Percentiles rank a stretch among this genome's conserved stretches.
Evolutionary conservation across 2,888 invertebrate genomes (phyloP).

Genomic region (Frankliniella fusca): DNA sequence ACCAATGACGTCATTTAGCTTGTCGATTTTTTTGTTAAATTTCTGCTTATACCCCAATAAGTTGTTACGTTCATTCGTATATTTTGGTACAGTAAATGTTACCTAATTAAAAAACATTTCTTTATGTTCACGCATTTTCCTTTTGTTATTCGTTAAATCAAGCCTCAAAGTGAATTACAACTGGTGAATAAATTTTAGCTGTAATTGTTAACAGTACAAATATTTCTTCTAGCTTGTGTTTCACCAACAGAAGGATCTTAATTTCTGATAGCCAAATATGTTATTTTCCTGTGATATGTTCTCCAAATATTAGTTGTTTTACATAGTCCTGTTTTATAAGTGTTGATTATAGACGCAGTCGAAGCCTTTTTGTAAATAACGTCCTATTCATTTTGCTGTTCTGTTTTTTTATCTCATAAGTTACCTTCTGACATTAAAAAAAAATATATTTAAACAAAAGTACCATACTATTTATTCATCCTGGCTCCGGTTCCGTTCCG

Average conservation of each 20-base stretch:
- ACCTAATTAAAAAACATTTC: background rate
- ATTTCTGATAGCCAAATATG: constrained; percentile 20
- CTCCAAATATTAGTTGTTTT: constrained; percentile 8
- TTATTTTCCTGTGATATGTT: constrained; percentile 18
- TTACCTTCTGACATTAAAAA: background rate
- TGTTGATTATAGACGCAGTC: constrained; percentile 17
- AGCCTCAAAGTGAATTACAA: background rate
- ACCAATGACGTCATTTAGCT: constrained; percentile 9
- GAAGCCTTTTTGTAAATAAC: constrained; percentile 8
- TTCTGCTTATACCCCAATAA: background rate
- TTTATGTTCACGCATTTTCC: background rate
- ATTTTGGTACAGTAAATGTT: too few species aligned
- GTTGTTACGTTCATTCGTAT: background rate
- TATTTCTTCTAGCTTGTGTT: background rate
- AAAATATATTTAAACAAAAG: constrained; percentile 19
- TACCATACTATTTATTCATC: background rate
- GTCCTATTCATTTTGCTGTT: background rate
- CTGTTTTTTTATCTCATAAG: constrained; percentile 7
- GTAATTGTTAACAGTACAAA: constrained; percentile 14
- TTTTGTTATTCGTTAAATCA: background rate
- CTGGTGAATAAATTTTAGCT: background rate
- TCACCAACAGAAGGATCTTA: constrained; percentile 6
- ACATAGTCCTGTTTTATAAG: constrained; percentile 19
- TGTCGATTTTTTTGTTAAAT: background rate
- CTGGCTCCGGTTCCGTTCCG: too few species aligned